Evolutionary conservation across 2,888 invertebrate genomes (phyloP).

Genomic region (Pediacus dermestoides): DNA sequence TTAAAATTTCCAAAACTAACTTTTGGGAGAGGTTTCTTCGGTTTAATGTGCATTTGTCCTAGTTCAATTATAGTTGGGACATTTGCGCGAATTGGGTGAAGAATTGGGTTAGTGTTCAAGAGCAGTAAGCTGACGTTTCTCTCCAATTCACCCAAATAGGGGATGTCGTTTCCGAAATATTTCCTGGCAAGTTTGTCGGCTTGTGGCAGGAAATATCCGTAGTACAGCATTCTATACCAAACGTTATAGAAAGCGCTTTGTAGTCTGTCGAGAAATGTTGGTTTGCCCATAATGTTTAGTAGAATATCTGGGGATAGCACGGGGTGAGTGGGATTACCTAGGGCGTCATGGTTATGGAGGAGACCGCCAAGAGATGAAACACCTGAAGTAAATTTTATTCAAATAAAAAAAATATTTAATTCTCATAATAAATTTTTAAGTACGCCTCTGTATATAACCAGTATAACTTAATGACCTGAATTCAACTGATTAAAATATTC

Average conservation of each 20-base stretch:
- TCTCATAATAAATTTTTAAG: too few species aligned
- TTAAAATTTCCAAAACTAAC: slow-evolving; percentile 11
- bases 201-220: slow-evolving; percentile 19
- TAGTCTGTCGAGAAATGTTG: slow-evolving; percentile 17
- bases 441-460: too few species aligned
- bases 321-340: slow-evolving; percentile 36
- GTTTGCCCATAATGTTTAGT: slow-evolving; percentile 11
- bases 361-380: slow-evolving; percentile 27
- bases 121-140: slow-evolving; percentile 25
- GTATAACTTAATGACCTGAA: too few species aligned
- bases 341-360: slow-evolving; percentile 23
- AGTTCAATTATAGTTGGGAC: slow-evolving; percentile 26
- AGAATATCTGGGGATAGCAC: slow-evolving; percentile 30
- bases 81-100: slow-evolving; percentile 20
- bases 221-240: slow-evolving; percentile 20
- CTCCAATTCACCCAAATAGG: slow-evolving; percentile 25
- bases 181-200: slow-evolving; percentile 18
- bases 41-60: slow-evolving; percentile 20
- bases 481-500: too few species aligned
- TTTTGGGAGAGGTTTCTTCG: slow-evolving; percentile 20
- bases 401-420: too few species aligned
- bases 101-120: slow-evolving; percentile 23
- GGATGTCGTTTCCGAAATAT: slow-evolving; percentile 33
- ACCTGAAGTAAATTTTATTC: slow-evolving; percentile 10
- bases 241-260: slow-evolving; percentile 18